These are phyloP conservation scores for Napeogenes sylphis DNA, from an alignment of 2,888 invertebrate genomes.

Conservation along the genomic window DNA sequence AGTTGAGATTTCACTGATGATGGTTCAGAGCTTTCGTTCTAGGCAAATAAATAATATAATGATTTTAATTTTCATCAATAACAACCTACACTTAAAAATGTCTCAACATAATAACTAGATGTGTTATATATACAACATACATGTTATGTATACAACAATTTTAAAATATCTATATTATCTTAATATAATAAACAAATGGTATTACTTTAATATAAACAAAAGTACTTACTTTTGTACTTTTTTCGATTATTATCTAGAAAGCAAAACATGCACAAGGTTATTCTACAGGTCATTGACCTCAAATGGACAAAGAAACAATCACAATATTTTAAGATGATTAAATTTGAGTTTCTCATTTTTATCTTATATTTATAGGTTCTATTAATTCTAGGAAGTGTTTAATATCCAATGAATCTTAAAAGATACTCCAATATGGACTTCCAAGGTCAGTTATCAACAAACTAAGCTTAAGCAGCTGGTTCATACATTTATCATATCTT, in stretches of 20 bases:
- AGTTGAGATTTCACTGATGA: slow-evolving; percentile 92
- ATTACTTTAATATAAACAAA: slow-evolving; percentile 2
- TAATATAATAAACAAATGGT: neutral
- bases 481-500: neutral
- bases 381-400: slow-evolving; percentile 21
- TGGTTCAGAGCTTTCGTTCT: slow-evolving; percentile 93
- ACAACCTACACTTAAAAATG: neutral
- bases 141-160: too few species aligned
- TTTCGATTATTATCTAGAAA: slow-evolving; percentile 13
- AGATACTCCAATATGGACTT: slow-evolving; percentile 14
- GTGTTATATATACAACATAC: too few species aligned
- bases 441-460: slow-evolving; percentile 21
- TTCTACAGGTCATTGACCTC: slow-evolving; percentile 26
- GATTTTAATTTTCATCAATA: slow-evolving; percentile 7
- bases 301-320: slow-evolving; percentile 1
- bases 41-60: slow-evolving; percentile 35
- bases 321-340: neutral
- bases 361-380: slow-evolving; percentile 1
- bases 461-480: neutral
- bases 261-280: slow-evolving; percentile 18
- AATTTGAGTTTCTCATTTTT: slow-evolving; percentile 2
- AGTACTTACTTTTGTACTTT: slow-evolving; percentile 8
- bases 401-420: slow-evolving; percentile 19
- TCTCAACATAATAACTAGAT: neutral
- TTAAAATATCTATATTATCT: neutral